Base-by-base conservation (phyloP, 2,797 vertebrate species). In the Rhinophrynus dorsalis region DNA sequence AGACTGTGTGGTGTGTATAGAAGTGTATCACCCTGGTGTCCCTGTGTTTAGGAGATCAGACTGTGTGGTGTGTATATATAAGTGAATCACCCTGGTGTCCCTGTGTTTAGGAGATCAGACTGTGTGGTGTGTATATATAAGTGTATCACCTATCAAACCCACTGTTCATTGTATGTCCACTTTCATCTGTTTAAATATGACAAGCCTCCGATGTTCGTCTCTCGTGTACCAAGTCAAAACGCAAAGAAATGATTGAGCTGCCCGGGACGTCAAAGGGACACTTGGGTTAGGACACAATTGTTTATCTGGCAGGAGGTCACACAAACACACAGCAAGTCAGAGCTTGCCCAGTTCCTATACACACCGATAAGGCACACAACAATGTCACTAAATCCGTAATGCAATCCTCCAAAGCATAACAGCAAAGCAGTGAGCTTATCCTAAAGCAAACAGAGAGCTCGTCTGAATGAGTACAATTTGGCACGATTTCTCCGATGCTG, bases 301-400 rank as follows among this genome's bases (percentile, higher is more conserved):
- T 58, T 42, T 26, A 3, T 27, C n/a, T 15, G 35, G 18, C 17
- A 33, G 26, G 33, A 65, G 52, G 61, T 65, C 54, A 73, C 8
- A 26, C 13, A 30, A n/a, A n/a, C n/a, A n/a, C n/a, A n/a, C n/a
- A n/a, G n/a, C 69, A 65, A 33, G 69, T 27, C 69, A 44, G 26
- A 37, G 37, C 69, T 52, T 73, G 68, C 59, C 59, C 48, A 13
- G 33, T 40, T 45, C 33, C 35, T 27, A 61, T 66, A 59, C 30
- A 66, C 20, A 33, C 17, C 23, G 9, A 18, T 33, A 40, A 33
- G 21, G 21, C 26, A 58, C 37, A 15, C 37, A 38, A 38, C 13
- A 50, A 65, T 30, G 29, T 48, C 17, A 21, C 24, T 61, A 57
- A 38, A 64, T 61, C 47, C 30, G 7, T 17, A 35, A 24, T 54